A percentile compares a stretch with the other conserved stretches of the same genome.
phyloP scores from a whole-genome alignment of 2,888 invertebrate species.

The Uropetala carovei region DNA sequence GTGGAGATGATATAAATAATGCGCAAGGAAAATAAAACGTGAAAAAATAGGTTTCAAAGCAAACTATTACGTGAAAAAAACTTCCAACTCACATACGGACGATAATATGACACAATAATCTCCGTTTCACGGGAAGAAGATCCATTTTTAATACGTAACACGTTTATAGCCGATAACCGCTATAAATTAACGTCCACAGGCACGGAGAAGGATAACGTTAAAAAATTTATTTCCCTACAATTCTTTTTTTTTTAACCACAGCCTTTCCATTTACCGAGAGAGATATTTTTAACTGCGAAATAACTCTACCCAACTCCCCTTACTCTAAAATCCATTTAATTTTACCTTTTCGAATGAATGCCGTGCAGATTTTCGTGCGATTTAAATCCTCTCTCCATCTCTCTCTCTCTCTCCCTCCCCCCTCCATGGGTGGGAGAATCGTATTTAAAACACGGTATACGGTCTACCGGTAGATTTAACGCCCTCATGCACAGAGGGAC shows the following conservation, averaged over 20 bases:
- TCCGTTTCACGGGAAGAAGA: neutral
- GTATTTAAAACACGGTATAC: neutral
- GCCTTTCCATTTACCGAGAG: neutral
- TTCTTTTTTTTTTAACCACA: neutral
- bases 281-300: neutral
- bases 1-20: no score
- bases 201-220: neutral
- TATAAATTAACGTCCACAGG: neutral
- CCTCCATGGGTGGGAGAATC: neutral
- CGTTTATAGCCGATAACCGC: neutral
- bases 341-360: neutral
- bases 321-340: neutral
- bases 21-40: no score
- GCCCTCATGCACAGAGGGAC: neutral
- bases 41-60: no score
- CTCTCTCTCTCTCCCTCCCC: neutral
- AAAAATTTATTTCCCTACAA: neutral
- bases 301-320: neutral
- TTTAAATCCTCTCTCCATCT: neutral
- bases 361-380: neutral
- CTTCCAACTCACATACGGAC: no score
- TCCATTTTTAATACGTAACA: neutral
- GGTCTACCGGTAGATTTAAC: neutral
- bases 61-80: no score
- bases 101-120: no score